Evolutionary conservation across 1,140 invertebrate genomes (phyloP), one percentile per base, ranked within the genome.

Genomic region (Zaprionus africanus): DNA sequence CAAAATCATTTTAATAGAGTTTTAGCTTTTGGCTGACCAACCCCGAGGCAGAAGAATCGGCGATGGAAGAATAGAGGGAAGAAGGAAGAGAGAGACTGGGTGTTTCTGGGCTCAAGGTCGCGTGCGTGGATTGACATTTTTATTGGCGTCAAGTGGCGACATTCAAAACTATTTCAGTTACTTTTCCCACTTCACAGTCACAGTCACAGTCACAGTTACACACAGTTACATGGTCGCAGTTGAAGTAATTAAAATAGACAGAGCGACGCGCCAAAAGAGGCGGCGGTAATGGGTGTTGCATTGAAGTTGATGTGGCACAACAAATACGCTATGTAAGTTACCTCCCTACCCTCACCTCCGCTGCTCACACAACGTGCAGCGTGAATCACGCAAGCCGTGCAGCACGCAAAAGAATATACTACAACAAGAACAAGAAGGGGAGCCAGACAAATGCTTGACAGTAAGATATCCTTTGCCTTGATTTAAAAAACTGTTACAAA

Each of bases 91-190:
- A 7, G 7, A 46, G 41, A 6, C n/a, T 9, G 41, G 24, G 31
- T 61, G 67, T 61, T 61, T 38, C 28, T 68, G 60, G 53, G 69
- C 31, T 58, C 46, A 51, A 51, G 46, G 46, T 51, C 46, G 46
- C 46, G 46, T 51, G 61, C 53, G 22, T 36, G 53, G 63, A 74
- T 88, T 88, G 77, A 83, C 77, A 78, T 87, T 86, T 82, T 82
- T 82, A 86, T 83, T 86, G 84, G 77, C 77, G 73, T 83, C 78
- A 84, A 84, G 81, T 84, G 81, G 82, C 80, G 81, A 76, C 73
- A 71, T 64, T 76, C 19, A 53, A 71, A 71, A 71, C 59, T 43
- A 41, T 70, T 46, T 24, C 56, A 77, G 76, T 82, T 70, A 34
- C 41, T 22, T 31, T 62, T 17, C 43, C 41, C 26, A 24, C n/a